phyloP scores from a whole-genome alignment of 2,888 invertebrate species.

The Sympetrum striolatum region DNA sequence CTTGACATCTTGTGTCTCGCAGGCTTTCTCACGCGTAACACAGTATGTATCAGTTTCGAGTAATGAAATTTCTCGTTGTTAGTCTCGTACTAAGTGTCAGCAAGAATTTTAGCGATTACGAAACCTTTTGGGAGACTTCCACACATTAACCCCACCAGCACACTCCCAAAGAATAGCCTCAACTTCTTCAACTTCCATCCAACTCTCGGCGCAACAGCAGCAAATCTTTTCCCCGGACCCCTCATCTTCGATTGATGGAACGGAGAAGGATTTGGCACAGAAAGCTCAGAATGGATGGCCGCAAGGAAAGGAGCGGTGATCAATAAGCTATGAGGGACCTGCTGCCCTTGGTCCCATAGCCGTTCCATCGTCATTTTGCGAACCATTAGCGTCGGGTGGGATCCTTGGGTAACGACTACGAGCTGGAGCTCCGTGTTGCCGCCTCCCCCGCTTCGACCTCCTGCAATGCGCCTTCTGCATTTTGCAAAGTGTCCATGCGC shows the following conservation, averaged over 20 bases:
- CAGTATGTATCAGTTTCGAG: no score
- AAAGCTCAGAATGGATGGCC: background rate
- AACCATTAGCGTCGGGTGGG: background rate
- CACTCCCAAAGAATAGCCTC: no score
- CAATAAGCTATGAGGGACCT: background rate
- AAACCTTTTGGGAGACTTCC: no score
- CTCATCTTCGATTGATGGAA: background rate
- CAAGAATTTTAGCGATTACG: no score
- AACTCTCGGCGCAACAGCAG: no score
- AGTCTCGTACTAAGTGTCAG: no score
- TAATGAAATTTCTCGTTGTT: no score
- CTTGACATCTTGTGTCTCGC: no score
- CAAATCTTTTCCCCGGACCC: background rate
- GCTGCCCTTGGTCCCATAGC: background rate
- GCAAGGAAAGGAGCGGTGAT: background rate
- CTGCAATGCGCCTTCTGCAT: constrained; percentile 28
- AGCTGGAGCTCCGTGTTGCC: background rate
- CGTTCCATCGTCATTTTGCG: constrained; percentile 7
- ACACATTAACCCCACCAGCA: no score
- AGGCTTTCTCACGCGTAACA: no score
- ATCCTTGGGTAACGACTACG: background rate
- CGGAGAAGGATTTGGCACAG: background rate
- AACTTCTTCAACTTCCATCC: no score
- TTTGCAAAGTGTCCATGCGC: constrained; percentile 29
- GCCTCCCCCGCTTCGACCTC: background rate